A percentile compares a stretch with the other conserved stretches of the same genome.
phyloP scores from a whole-genome alignment of 1,140 invertebrate genomes.

The Spodoptera frugiperda region DNA sequence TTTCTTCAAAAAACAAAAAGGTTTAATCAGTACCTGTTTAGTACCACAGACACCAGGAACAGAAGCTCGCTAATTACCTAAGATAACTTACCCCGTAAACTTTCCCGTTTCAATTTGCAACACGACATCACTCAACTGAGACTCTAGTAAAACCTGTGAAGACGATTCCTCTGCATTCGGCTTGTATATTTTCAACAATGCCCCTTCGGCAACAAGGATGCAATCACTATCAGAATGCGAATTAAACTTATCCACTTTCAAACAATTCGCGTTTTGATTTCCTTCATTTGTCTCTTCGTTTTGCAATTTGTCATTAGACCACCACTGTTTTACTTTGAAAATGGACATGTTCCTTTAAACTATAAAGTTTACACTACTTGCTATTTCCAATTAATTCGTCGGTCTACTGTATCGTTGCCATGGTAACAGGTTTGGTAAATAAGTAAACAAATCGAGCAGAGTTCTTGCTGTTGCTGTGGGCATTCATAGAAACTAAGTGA shows the following conservation, averaged over 20 bases:
- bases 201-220: slow-evolving; percentile 69
- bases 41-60: no score
- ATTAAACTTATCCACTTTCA: slow-evolving; percentile 79
- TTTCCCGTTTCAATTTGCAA: slow-evolving; percentile 79
- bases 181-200: slow-evolving; percentile 73
- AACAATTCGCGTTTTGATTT: slow-evolving; percentile 65
- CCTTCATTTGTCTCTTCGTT: slow-evolving; percentile 58
- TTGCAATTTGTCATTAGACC: slow-evolving; percentile 73
- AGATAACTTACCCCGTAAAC: slow-evolving; percentile 70
- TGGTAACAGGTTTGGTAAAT: slow-evolving; percentile 9
- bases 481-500: no score
- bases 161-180: slow-evolving; percentile 61
- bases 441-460: slow-evolving; percentile 5
- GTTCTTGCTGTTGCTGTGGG: no score
- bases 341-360: slow-evolving; percentile 49
- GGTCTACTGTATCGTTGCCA: background rate
- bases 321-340: slow-evolving; percentile 80
- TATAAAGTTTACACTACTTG: background rate
- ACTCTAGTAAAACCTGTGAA: slow-evolving; percentile 68
- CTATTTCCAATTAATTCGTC: background rate
- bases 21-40: no score
- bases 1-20: slow-evolving; percentile 49
- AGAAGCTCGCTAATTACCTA: background rate
- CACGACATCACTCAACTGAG: slow-evolving; percentile 65
- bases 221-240: slow-evolving; percentile 75